A percentile compares a stretch with the other conserved stretches of the same genome.
Conservation (phyloP, 2,113 vertebrate species). For the Macroglossus sobrinus region DNA sequence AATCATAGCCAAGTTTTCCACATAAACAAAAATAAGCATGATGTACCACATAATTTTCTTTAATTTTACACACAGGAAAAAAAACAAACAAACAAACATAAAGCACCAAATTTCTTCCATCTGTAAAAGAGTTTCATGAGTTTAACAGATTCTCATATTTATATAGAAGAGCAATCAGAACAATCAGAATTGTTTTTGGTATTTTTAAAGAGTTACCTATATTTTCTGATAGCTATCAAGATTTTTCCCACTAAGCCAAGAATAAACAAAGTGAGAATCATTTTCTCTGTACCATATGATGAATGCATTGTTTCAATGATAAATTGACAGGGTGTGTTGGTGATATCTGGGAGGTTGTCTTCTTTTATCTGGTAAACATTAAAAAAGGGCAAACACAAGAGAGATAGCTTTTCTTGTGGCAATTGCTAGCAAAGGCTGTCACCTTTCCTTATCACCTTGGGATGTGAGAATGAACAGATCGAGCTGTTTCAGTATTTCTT, state of each 20-base stretch:
- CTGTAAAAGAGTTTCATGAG: constrained; percentile 21
- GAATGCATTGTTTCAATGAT: not conserved
- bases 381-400: constrained; percentile 17
- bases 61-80: constrained; percentile 4
- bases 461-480: constrained; percentile 44
- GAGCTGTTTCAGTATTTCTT: constrained; percentile 24
- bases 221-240: constrained; percentile 17
- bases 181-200: not conserved
- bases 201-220: not conserved
- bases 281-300: not conserved
- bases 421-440: constrained; percentile 9
- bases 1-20: not conserved
- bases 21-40: constrained; percentile 51
- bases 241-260: not conserved
- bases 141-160: not conserved
- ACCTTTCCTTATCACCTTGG: constrained; percentile 44
- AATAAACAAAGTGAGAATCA: not conserved
- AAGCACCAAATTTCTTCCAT: constrained; percentile 43
- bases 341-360: not conserved
- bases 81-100: not conserved
- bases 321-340: not conserved
- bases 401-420: not conserved
- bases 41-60: constrained; percentile 34
- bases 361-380: constrained; percentile 53
- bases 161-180: not conserved